phyloP scores from a whole-genome alignment of 2,797 vertebrate genomes.

The Eleutherodactylus coqui region DNA sequence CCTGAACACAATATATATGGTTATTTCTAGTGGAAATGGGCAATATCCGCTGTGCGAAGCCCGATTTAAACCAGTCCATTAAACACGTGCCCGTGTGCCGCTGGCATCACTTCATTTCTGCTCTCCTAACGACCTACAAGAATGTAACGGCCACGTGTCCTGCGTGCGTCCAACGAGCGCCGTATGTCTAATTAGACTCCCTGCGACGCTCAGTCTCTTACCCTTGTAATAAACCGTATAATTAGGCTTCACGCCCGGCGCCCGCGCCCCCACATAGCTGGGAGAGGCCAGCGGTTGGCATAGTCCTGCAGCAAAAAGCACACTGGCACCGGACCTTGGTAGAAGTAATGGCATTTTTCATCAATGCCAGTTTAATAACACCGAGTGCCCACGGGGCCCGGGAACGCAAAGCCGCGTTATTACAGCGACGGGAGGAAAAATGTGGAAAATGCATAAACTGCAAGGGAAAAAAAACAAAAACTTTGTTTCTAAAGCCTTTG shows the following conservation, averaged over 20 bases:
- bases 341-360: neutral
- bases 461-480: too few species aligned
- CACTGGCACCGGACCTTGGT: conserved; percentile 10
- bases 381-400: neutral
- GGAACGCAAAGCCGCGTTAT: too few species aligned
- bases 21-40: too few species aligned
- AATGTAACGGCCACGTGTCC: neutral
- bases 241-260: conserved; percentile 37
- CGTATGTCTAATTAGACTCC: neutral
- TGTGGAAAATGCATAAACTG: too few species aligned
- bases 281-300: conserved; percentile 37
- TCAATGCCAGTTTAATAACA: neutral
- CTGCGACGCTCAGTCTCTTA: neutral
- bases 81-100: neutral
- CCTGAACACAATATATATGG: too few species aligned
- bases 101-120: neutral
- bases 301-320: neutral
- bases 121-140: neutral
- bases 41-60: too few species aligned
- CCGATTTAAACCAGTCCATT: neutral
- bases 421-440: neutral
- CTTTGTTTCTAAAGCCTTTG: too few species aligned
- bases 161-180: accelerated
- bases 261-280: neutral
- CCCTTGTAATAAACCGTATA: conserved; percentile 14